Evolutionary conservation across 2,797 vertebrate genomes (phyloP).

Genomic region (Alosa sapidissima): DNA sequence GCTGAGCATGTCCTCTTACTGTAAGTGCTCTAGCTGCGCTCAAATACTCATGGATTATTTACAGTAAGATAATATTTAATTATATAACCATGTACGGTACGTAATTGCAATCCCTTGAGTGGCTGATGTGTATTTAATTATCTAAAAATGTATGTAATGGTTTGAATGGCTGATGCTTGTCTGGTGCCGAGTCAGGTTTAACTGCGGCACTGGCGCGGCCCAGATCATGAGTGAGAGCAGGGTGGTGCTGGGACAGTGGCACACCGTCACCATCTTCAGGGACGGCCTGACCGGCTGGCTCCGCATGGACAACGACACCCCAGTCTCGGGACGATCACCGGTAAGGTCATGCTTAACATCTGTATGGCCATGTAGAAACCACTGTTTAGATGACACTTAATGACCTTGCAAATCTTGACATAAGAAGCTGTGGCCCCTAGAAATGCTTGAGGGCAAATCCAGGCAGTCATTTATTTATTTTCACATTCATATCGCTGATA

Average conservation of each 20-base stretch:
- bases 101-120: background rate
- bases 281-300: conserved; percentile 88
- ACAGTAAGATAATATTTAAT: background rate
- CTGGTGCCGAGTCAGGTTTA: conserved; percentile 76
- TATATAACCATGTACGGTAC: background rate
- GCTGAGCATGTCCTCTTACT: background rate
- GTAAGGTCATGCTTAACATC: conserved; percentile 63
- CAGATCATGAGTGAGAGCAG: conserved; percentile 80
- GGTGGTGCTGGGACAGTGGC: conserved; percentile 85
- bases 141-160: background rate
- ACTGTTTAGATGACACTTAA: background rate
- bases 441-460: background rate
- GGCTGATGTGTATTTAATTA: background rate
- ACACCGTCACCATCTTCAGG: conserved; percentile 81
- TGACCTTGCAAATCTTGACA: too few species aligned
- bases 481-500: background rate
- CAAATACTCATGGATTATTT: background rate
- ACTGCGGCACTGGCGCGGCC: conserved; percentile 90
- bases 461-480: background rate
- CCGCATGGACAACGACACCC: conserved; percentile 79
- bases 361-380: background rate
- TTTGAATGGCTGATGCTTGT: background rate
- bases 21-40: background rate
- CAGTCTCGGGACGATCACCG: conserved; percentile 86
- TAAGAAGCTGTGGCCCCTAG: background rate